Evolutionary conservation across 2,797 vertebrate genomes (phyloP), one percentile per base, ranked within the genome.

Genomic region (Macroramphosus scolopax): DNA sequence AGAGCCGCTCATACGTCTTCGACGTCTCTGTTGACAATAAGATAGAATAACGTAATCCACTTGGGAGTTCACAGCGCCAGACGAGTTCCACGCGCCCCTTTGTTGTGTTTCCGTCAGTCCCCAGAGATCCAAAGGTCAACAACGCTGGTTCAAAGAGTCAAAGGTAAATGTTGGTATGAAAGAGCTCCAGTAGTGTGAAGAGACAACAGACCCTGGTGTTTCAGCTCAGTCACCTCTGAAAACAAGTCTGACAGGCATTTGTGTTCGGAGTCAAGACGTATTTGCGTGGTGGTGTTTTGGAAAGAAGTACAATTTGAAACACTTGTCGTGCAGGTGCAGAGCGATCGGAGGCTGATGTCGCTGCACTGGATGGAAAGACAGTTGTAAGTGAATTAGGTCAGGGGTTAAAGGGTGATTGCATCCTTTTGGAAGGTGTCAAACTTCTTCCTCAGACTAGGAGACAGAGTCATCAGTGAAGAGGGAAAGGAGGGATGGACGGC

Each of bases 321-420:
- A 37, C 20, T 50, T 15, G 12, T 32, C 28, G 24, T 22, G 20
- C 36, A 10, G 26, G n/a, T 14, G 24, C 58, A 15, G 18, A 58
- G n/a, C n/a, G n/a, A 40, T 31, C 25, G 6, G 10, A 8, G 26
- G 6, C 25, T 38, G 25, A 37, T n/a, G n/a, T n/a, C n/a, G n/a
- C n/a, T n/a, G n/a, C n/a, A n/a, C n/a, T n/a, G n/a, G n/a, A n/a
- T n/a, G n/a, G n/a, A 38, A 34, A 30, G 29, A 31, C 43, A 47
- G 39, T 12, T 28, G 52, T 5, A 15, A 45, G 42, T 14, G 52
- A 75, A 69, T 56, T 58, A 41, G 46, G 51, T 58, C 38, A 64
- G 32, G 22, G 35, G 47, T 56, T 18, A 73, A 52, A 67, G 68
- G 70, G 46, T 76, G 72, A 77, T 76, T 76, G 68, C 35, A 32